Evolutionary conservation across 1,140 invertebrate species (phyloP).

Genomic region (Heliconius eleuchia): DNA sequence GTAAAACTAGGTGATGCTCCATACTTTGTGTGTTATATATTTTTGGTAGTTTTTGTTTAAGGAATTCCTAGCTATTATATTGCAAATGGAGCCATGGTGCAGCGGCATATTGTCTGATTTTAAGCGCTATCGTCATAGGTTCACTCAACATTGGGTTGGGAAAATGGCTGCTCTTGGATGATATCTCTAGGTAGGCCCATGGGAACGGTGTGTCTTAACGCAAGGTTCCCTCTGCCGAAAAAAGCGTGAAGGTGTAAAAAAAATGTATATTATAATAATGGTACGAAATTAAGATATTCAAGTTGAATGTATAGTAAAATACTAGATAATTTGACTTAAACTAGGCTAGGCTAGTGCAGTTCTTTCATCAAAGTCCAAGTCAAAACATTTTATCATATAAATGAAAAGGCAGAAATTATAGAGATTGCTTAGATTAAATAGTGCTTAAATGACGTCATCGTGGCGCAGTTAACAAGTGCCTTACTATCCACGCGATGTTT

Average conservation of each 20-base stretch:
- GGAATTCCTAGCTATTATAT: background rate
- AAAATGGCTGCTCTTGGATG: too few relatives aligned
- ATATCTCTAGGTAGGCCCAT: too few relatives aligned
- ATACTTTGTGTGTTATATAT: too few relatives aligned
- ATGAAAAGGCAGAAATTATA: background rate
- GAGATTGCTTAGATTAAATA: background rate
- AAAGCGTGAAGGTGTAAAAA: background rate
- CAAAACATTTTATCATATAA: background rate
- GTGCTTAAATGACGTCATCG: background rate
- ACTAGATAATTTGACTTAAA: background rate
- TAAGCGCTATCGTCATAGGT: too few relatives aligned
- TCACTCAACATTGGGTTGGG: too few relatives aligned
- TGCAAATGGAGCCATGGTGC: background rate
- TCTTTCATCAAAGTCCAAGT: background rate
- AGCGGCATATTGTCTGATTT: background rate
- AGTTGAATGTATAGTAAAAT: background rate
- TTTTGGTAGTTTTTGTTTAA: background rate
- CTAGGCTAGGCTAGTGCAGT: background rate
- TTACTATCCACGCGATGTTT: too few relatives aligned
- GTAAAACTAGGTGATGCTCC: too few relatives aligned
- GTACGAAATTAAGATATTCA: background rate
- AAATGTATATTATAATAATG: background rate
- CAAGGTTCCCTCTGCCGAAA: too few relatives aligned
- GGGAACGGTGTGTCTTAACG: too few relatives aligned
- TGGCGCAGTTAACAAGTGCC: background rate